phyloP scores from a whole-genome alignment of 2,113 vertebrate genomes.

The Acinonyx jubatus region DNA sequence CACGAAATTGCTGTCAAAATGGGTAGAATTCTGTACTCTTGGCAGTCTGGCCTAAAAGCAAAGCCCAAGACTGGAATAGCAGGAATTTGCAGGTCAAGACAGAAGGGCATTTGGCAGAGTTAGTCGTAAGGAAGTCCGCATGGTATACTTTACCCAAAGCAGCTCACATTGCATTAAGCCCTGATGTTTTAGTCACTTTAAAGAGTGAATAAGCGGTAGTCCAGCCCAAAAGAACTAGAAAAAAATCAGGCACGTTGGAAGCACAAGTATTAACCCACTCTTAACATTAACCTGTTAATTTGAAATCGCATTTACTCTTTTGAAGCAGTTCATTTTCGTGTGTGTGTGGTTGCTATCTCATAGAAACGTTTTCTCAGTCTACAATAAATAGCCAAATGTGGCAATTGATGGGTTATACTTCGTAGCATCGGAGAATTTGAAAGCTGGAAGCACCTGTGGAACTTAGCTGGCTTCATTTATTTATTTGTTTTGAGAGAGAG shows the following conservation, averaged over 20 bases:
- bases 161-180: constrained; percentile 61
- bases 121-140: constrained; percentile 69
- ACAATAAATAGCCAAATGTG: not conserved
- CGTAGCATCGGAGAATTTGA: not conserved
- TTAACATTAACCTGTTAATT: constrained; percentile 11
- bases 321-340: constrained; percentile 44
- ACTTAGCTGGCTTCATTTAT: not conserved
- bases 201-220: constrained; percentile 50
- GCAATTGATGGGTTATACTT: not conserved
- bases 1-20: constrained; percentile 58
- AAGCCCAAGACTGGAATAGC: constrained; percentile 73
- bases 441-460: not conserved
- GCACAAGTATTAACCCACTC: not conserved
- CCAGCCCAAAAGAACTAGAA: not conserved
- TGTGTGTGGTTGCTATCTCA: constrained; percentile 13
- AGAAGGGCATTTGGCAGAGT: constrained; percentile 77
- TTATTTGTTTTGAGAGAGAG: too few species aligned
- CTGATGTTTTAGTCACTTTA: constrained; percentile 56
- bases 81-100: constrained; percentile 81
- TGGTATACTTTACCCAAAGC: constrained; percentile 63
- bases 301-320: not conserved
- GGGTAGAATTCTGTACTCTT: constrained; percentile 26
- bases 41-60: constrained; percentile 58
- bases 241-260: not conserved
- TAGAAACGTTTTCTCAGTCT: not conserved